Percentiles rank a stretch among this genome's conserved stretches.
phyloP scores from a whole-genome alignment of 2,888 invertebrate species.

The Horisme vitalbata region DNA sequence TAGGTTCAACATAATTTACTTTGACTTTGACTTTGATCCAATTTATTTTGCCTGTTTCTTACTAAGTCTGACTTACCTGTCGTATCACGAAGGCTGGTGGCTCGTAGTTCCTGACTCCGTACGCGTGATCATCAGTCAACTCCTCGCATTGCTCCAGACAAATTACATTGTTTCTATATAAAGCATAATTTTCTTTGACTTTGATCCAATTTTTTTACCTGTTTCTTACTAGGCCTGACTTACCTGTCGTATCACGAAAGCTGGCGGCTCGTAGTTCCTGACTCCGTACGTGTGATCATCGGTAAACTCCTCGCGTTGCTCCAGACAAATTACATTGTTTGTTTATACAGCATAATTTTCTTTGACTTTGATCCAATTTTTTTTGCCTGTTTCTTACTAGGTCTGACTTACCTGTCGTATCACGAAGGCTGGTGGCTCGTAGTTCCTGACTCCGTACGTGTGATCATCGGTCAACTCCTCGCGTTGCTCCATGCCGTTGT shows the following conservation, averaged over 20 bases:
- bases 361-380: too few relatives aligned
- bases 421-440: slow-evolving; percentile 76
- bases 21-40: too few relatives aligned
- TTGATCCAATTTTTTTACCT: too few relatives aligned
- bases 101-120: slow-evolving; percentile 65
- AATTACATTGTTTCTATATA: too few relatives aligned
- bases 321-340: too few relatives aligned
- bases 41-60: too few relatives aligned
- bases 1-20: too few relatives aligned
- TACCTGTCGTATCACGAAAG: slow-evolving; percentile 72
- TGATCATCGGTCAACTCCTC: slow-evolving; percentile 56
- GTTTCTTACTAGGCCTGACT: too few relatives aligned
- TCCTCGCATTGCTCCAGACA: slow-evolving; percentile 44
- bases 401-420: slow-evolving; percentile 56
- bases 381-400: too few relatives aligned
- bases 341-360: too few relatives aligned
- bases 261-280: slow-evolving; percentile 69
- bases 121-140: slow-evolving; percentile 65
- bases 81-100: slow-evolving; percentile 77
- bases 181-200: too few relatives aligned
- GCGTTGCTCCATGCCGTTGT: slow-evolving; percentile 51
- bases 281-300: slow-evolving; percentile 74
- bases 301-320: slow-evolving; percentile 37
- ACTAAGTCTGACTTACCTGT: slow-evolving; percentile 40
- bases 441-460: slow-evolving; percentile 64